Conservation (phyloP, 2,888 invertebrate genomes). For the Ceraclea dissimilis region DNA sequence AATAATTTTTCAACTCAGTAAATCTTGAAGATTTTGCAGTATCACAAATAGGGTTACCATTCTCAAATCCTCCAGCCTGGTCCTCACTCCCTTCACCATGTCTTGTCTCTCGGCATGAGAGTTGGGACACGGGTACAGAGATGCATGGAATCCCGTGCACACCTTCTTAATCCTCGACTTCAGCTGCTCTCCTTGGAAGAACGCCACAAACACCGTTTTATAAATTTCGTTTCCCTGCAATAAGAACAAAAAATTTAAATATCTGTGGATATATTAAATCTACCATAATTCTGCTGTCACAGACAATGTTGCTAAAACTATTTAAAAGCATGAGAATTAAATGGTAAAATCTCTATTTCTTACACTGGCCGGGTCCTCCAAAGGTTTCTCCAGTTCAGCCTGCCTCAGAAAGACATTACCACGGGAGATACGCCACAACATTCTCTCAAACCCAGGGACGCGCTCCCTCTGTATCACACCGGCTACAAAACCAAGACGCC, state of each 20-base stretch:
- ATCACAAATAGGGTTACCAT: constrained; percentile 41
- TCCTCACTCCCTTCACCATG: constrained; percentile 85
- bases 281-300: too few relatives aligned
- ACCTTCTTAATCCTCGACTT: constrained; percentile 88
- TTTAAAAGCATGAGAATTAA: too few relatives aligned
- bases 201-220: constrained; percentile 85
- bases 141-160: constrained; percentile 88
- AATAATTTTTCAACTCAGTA: too few relatives aligned
- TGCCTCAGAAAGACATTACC: constrained; percentile 86
- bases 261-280: constrained; percentile 3
- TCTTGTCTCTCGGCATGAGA: constrained; percentile 76
- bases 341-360: too few relatives aligned
- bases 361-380: constrained; percentile 80
- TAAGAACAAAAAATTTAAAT: constrained; percentile 6
- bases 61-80: constrained; percentile 81
- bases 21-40: too few relatives aligned
- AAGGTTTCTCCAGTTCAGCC: constrained; percentile 73
- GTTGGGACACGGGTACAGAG: constrained; percentile 87
- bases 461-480: constrained; percentile 88
- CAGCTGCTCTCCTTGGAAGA: constrained; percentile 88
- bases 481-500: constrained; percentile 71
- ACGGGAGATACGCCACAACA: constrained; percentile 89
- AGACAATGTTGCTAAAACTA: too few relatives aligned
- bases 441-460: constrained; percentile 82
- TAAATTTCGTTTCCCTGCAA: constrained; percentile 74